Percentiles rank a stretch among this genome's conserved stretches.
phyloP scores from a whole-genome alignment of 1,140 invertebrate species.

The Drosophila sulfurigaster region DNA sequence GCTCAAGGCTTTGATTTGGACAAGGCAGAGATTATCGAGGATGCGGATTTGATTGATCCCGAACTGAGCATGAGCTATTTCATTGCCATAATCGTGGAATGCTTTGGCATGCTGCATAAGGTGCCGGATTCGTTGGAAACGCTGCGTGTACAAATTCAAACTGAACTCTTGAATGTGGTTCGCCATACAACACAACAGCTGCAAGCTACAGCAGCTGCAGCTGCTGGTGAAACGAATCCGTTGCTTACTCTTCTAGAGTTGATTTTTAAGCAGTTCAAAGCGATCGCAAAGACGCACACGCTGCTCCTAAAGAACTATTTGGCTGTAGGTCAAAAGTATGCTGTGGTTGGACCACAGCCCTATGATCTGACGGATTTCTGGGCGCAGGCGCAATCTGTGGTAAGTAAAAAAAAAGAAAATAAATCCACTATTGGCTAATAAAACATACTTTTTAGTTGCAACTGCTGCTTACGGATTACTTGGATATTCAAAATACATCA shows the following conservation, averaged over 20 bases:
- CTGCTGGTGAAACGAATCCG: constrained; percentile 68
- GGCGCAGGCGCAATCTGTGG: constrained; percentile 94
- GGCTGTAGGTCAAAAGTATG: constrained; percentile 86
- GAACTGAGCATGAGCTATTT: constrained; percentile 90
- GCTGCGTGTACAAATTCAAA: constrained; percentile 92
- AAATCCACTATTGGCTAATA: background rate
- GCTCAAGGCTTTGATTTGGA: constrained; percentile 79
- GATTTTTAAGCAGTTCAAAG: constrained; percentile 91
- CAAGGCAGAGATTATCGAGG: constrained; percentile 87
- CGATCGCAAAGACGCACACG: constrained; percentile 90
- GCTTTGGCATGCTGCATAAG: constrained; percentile 93
- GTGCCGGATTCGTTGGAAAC: constrained; percentile 94
- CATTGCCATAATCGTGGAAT: constrained; percentile 93
- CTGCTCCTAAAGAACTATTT: constrained; percentile 88
- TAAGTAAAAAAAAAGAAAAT: constrained; percentile 85
- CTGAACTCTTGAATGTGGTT: constrained; percentile 91
- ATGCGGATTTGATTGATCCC: constrained; percentile 88
- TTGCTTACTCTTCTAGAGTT: constrained; percentile 87
- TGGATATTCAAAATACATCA: constrained; percentile 91
- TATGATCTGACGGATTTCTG: constrained; percentile 95
- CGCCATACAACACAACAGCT: constrained; percentile 91
- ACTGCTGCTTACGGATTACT: constrained; percentile 91
- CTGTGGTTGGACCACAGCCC: constrained; percentile 86
- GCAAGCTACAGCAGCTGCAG: constrained; percentile 85
- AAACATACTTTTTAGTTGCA: constrained; percentile 87